These are phyloP conservation scores for Meteorus colon DNA, from an alignment of 2,888 invertebrate genomes.

Conservation along the genomic window DNA sequence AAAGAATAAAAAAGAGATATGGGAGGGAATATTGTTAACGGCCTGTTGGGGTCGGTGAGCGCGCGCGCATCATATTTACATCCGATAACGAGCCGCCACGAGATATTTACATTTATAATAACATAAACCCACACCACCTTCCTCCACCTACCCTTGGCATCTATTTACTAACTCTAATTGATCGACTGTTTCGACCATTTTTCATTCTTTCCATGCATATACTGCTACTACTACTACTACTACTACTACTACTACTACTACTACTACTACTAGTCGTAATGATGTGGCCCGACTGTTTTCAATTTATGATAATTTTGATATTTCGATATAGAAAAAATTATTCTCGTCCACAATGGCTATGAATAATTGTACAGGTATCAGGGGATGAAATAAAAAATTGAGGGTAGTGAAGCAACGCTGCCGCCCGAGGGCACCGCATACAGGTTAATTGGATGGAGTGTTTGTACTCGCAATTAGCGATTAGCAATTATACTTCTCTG, in stretches of 20 bases:
- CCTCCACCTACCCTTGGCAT: conserved; percentile 46
- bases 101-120: conserved; percentile 73
- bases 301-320: background rate
- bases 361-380: background rate
- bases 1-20: background rate
- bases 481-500: conserved; percentile 69
- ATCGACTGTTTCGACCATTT: conserved; percentile 63
- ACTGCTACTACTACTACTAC: background rate
- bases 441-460: conserved; percentile 69
- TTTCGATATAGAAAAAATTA: background rate
- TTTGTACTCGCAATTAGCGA: conserved; percentile 71
- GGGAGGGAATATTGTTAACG: conserved; percentile 12
- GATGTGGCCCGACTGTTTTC: background rate
- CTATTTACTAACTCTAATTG: conserved; percentile 71
- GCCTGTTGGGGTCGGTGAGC: background rate
- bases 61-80: conserved; percentile 67
- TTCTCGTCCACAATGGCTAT: background rate
- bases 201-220: background rate
- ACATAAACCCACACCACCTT: conserved; percentile 65
- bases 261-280: background rate
- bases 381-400: background rate
- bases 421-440: conserved; percentile 34
- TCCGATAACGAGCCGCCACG: conserved; percentile 71
- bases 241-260: no score
- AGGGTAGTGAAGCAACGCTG: conserved; percentile 9